Base-by-base conservation (phyloP, 2,113 vertebrate genomes). In the Odontophorus gujanensis region DNA sequence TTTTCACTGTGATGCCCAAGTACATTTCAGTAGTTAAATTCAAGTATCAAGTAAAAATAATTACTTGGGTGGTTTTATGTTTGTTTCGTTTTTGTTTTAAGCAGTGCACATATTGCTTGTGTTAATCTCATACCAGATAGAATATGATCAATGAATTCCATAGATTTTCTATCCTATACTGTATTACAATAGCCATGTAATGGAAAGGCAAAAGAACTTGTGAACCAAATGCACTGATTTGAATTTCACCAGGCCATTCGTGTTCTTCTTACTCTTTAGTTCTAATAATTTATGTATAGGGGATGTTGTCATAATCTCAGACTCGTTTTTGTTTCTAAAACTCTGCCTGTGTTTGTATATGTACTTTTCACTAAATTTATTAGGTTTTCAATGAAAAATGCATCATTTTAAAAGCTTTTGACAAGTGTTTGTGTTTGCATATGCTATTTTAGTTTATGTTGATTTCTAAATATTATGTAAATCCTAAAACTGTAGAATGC, bases 391-490 rank as follows among this genome's bases (percentile, higher is more conserved):
- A 32, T 25, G 6, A 50, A 50, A 78, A 63, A 13, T 38, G 11
- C 34, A 18, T 34, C 34, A 58, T 4, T 77, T 82, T 9, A 80
- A 76, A 89, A 58, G 0, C 9, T 62, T 90, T 91, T 74, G 8
- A 22, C 69, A 66, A 16, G 6, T 76, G 8, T 19, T 62, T 26
- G 45, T 79, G 32, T 5, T 85, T 82, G 34, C 2, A 22, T n/a
- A 19, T 15, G 18, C 22, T 74, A 8, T 81, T 87, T 71, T 71
- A 83, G 14, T n/a, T 81, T 88, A 2, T 81, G 21, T 34, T 87
- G 55, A 63, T 91, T 91, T 90, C 26, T 59, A 85, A 69, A 66
- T 87, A 83, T n/a, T 36, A 30, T 73, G 83, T 50, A 63, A 88
- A 74, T 43, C 6, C 13, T 77, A 36, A 77, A 67, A 48, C 24